These are phyloP conservation scores for Chaitophorus viminalis DNA, from an alignment of 2,888 invertebrate genomes.

Conservation along the genomic window DNA sequence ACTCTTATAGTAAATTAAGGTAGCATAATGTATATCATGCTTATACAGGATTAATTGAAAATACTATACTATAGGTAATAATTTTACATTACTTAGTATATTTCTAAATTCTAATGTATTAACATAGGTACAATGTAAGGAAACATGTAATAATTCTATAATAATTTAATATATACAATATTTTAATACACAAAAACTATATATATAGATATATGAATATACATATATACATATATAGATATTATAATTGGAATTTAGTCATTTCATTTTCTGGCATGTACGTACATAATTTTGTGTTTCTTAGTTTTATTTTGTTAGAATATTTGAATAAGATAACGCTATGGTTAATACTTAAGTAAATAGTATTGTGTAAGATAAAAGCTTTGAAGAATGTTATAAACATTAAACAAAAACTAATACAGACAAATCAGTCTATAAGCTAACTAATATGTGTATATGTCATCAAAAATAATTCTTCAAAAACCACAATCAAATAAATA, in stretches of 20 bases:
- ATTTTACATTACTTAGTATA: too few relatives aligned
- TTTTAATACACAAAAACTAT: too few relatives aligned
- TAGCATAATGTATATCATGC: too few relatives aligned
- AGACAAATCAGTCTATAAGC: background rate
- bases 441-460: background rate
- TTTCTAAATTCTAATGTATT: background rate
- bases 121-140: background rate
- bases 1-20: too few relatives aligned
- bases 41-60: too few relatives aligned
- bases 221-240: too few relatives aligned
- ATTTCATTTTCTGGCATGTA: background rate
- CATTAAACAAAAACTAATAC: background rate
- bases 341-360: background rate
- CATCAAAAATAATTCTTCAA: background rate
- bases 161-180: too few relatives aligned
- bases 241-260: background rate
- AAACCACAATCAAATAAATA: background rate
- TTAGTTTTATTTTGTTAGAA: background rate
- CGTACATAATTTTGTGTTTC: background rate
- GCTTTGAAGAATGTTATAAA: background rate
- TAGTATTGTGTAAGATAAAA: background rate
- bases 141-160: background rate
- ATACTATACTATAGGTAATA: too few relatives aligned
- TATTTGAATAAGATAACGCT: background rate
- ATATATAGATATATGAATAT: too few relatives aligned